These are phyloP conservation scores for Melipona quadrifasciata DNA, from an alignment of 1,140 invertebrate species.

Conservation along the genomic window DNA sequence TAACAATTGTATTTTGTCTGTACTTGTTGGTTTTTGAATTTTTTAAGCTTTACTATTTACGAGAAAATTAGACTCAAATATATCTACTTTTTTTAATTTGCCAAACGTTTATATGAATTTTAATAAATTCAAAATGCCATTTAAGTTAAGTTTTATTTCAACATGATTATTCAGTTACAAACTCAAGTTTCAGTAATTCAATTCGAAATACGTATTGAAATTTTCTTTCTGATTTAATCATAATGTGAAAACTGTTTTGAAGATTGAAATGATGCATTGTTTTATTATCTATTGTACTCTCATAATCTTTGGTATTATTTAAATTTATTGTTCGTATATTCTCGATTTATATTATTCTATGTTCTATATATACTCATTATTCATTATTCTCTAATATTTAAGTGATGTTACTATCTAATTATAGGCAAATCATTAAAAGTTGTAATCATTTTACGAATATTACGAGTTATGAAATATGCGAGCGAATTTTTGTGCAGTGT, in stretches of 20 bases:
- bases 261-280: background rate
- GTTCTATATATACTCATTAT: background rate
- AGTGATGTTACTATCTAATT: background rate
- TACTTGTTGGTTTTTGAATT: background rate
- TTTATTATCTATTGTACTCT: background rate
- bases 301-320: background rate
- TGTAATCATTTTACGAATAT: background rate
- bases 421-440: background rate
- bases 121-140: background rate
- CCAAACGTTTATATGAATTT: background rate
- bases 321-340: background rate
- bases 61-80: background rate
- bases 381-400: background rate
- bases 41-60: background rate
- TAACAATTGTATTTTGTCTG: background rate
- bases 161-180: background rate
- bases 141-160: background rate
- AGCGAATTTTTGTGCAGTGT: background rate
- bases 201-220: background rate
- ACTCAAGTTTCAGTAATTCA: background rate
- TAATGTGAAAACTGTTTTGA: background rate
- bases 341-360: background rate
- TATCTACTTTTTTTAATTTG: background rate
- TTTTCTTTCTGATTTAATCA: background rate
- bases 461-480: background rate